Base-by-base conservation (phyloP, 2,888 invertebrate genomes). In the Schizaphis graminum region DNA sequence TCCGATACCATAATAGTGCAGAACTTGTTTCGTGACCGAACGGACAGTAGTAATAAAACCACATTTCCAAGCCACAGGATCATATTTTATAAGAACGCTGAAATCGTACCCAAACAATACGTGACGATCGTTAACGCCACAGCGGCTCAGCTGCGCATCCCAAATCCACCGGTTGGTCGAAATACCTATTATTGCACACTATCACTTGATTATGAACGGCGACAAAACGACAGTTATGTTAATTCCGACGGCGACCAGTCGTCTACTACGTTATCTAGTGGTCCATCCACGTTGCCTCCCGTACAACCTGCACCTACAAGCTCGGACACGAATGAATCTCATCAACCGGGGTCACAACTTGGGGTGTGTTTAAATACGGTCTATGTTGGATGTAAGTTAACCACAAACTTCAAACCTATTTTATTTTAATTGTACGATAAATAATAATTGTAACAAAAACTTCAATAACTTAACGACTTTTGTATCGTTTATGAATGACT, bases 111-210 rank as follows among this genome's bases (percentile, higher is more conserved):
- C 49, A 95, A 95, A 10, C 96, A 96, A 95, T 96, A 96, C 94
- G 96, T 97, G 44, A 96, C 96, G 88, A 96, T 97, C 94, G 95
- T 97, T 57, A 97, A 98, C 95, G 96, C 96, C 44, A 97, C 97
- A 7, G 97, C 97, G 24, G 97, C 97, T 95, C 96, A 96, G 95
- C 95, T 97, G 94, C 96, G 96, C 95, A 96, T 97, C 26, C 96
- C 96, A 94, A 96, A 96, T 94, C 97, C 97, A 92, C 96, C 96
- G 41, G 96, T 96, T 94, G 96, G 97, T 94, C 95, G 96, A 21
- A 96, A 96, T 94, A 96, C 96, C 95, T 97, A 97, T 95, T 96
- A 96, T 95, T 97, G 97, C 95, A 95, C 94, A 95, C 95, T 91
- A 94, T 96, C 96, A 95, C 96, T 95, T 91, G 95, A 77, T 77